These are phyloP conservation scores for Toxonevra muliebris DNA, from an alignment of 2,888 invertebrate species.

Conservation along the genomic window DNA sequence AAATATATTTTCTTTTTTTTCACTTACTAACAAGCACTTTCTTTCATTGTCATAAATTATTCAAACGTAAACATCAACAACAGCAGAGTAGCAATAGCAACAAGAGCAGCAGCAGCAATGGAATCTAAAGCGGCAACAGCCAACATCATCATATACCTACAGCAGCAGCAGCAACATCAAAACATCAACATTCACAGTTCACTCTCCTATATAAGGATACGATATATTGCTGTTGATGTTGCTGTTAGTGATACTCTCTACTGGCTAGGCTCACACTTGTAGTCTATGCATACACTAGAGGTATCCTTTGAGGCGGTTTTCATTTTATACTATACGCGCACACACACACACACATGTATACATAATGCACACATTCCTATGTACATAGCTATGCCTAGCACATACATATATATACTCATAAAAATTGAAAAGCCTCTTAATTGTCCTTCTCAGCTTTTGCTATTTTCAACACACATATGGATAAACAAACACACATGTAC, in stretches of 20 bases:
- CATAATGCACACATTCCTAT: not conserved
- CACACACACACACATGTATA: not conserved
- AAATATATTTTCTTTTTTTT: slow-evolving; percentile 16
- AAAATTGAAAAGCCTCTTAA: slow-evolving; percentile 2
- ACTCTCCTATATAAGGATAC: not conserved
- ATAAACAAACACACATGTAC: slow-evolving; percentile 1
- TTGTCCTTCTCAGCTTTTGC: slow-evolving; percentile 8
- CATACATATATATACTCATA: not conserved
- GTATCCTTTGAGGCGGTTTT: too few species aligned
- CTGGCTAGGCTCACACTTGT: not conserved
- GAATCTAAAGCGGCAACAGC: slow-evolving; percentile 11
- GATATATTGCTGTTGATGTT: not conserved
- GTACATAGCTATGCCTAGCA: not conserved
- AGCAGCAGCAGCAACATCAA: slow-evolving; percentile 28
- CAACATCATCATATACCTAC: slow-evolving; percentile 24
- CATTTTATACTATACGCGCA: not conserved
- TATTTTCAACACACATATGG: not conserved
- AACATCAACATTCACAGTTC: not conserved
- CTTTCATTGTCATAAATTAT: slow-evolving; percentile 60
- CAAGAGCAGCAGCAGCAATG: slow-evolving; percentile 14
- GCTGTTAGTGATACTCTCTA: not conserved
- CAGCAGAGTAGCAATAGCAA: slow-evolving; percentile 34
- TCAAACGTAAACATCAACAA: slow-evolving; percentile 62
- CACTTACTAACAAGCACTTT: slow-evolving; percentile 13
- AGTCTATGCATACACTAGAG: not conserved